These are phyloP conservation scores for Clarias magur DNA, from an alignment of 2,113 vertebrate species.

Conservation along the genomic window DNA sequence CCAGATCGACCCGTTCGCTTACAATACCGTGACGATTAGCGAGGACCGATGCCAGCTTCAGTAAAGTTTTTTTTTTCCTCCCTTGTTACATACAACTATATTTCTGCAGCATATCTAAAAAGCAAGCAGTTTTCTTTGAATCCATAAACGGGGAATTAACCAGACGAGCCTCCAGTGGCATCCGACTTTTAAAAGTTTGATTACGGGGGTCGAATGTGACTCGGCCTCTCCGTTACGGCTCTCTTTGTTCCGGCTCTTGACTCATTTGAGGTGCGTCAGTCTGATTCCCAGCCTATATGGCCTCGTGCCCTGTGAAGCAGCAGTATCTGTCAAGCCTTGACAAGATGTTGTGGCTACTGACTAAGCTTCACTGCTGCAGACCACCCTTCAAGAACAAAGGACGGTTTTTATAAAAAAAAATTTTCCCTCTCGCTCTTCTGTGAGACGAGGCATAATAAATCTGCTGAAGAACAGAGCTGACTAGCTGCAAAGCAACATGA, in stretches of 20 bases:
- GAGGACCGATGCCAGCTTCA: too few relatives aligned
- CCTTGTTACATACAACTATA: too few relatives aligned
- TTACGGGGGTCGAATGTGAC: slow-evolving; percentile 51
- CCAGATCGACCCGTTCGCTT: not conserved
- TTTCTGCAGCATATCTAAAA: too few relatives aligned
- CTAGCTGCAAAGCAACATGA: not conserved
- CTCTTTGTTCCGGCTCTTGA: slow-evolving; percentile 44
- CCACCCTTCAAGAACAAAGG: slow-evolving; percentile 42
- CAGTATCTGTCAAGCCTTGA: slow-evolving; percentile 52
- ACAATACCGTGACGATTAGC: not conserved
- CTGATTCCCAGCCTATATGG: slow-evolving; percentile 41
- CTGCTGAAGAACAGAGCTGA: slow-evolving; percentile 7
- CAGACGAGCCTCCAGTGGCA: not conserved
- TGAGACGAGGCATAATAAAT: slow-evolving; percentile 21
- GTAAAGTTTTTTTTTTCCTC: too few relatives aligned
- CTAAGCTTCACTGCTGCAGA: slow-evolving; percentile 40
- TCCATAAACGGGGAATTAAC: slow-evolving; percentile 27
- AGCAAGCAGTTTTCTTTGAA: not conserved
- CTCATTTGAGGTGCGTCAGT: slow-evolving; percentile 47
- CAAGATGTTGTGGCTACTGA: slow-evolving; percentile 45
- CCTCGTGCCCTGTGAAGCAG: slow-evolving; percentile 53
- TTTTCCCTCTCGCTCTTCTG: not conserved
- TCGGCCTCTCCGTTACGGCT: slow-evolving; percentile 38
- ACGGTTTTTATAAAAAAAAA: not conserved
- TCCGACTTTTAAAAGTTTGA: slow-evolving; percentile 50